These are phyloP conservation scores for Zhengitettix transpicula DNA, from an alignment of 2,888 invertebrate genomes.

Conservation along the genomic window DNA sequence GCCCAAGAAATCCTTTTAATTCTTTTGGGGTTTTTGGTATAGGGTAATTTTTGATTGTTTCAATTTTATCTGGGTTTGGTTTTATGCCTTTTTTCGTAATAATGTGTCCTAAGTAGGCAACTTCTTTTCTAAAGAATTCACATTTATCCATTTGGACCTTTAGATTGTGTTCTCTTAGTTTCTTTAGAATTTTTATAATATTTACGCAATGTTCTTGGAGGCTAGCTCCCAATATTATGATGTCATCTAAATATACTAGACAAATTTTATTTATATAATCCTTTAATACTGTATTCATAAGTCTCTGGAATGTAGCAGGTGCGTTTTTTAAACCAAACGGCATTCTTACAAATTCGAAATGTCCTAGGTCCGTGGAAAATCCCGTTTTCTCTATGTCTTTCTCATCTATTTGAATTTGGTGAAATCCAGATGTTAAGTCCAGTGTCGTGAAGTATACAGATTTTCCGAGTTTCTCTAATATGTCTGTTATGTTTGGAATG, in stretches of 20 bases:
- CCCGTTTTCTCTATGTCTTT: neutral
- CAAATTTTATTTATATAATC: neutral
- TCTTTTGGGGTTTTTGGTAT: neutral
- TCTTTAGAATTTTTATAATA: neutral
- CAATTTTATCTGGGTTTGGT: neutral
- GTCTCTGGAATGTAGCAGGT: neutral
- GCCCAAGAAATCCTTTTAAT: too few relatives aligned
- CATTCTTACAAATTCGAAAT: neutral
- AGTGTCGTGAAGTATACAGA: neutral
- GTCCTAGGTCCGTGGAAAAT: neutral
- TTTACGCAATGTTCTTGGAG: neutral
- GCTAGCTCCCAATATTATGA: neutral
- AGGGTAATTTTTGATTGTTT: neutral
- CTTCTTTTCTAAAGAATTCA: neutral
- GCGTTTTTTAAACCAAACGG: neutral
- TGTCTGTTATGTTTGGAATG: neutral
- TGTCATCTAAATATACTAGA: neutral
- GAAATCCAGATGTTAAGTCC: neutral
- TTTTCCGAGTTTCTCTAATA: neutral
- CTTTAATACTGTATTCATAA: neutral
- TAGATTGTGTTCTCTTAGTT: neutral
- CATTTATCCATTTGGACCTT: neutral
- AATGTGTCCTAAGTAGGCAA: neutral
- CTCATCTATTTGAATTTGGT: neutral
- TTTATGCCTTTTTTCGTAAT: neutral